phyloP scores from a whole-genome alignment of 2,113 vertebrate species.

The Capreolus pygargus region DNA sequence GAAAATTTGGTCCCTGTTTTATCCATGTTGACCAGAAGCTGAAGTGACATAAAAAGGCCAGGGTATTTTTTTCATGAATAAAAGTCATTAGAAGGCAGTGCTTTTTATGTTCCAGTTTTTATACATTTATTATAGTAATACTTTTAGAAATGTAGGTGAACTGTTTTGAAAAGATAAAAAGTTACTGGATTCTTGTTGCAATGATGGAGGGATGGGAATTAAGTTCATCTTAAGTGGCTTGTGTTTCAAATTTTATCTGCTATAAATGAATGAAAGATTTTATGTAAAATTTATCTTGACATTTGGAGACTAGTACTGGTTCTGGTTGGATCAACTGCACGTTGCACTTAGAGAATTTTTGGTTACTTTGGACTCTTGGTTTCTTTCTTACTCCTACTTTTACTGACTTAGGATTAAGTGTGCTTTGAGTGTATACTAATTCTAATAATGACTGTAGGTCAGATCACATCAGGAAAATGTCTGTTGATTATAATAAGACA shows the following conservation, averaged over 20 bases:
- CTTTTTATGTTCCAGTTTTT: not conserved
- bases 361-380: not conserved
- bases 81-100: not conserved
- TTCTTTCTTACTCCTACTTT: not conserved
- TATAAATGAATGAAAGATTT: not conserved
- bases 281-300: constrained; percentile 22
- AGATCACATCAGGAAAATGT: not conserved
- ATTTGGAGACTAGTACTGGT: not conserved
- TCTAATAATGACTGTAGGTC: not conserved
- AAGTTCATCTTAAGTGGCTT: not conserved
- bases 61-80: not conserved
- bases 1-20: not conserved
- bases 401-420: not conserved
- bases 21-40: not conserved
- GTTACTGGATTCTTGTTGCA: not conserved
- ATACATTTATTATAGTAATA: not conserved
- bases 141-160: not conserved
- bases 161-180: not conserved
- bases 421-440: not conserved
- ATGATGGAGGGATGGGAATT: not conserved
- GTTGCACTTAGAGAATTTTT: not conserved
- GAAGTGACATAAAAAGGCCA: not conserved
- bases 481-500: not conserved
- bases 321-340: not conserved
- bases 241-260: not conserved